Evolutionary conservation across 2,888 invertebrate species (phyloP).

Genomic region (Plutella xylostella): DNA sequence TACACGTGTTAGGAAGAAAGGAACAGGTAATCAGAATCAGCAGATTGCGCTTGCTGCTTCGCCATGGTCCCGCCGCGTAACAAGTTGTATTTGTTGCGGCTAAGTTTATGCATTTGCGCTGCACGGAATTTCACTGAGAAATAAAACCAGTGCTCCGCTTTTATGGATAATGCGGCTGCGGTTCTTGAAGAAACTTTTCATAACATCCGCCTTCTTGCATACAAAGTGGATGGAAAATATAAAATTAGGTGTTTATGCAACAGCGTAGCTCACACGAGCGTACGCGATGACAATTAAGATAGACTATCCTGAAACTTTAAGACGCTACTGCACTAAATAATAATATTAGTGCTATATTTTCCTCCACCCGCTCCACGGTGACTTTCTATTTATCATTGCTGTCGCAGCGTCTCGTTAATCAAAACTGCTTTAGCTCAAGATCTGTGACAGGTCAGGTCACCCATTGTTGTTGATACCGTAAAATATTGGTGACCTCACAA

Average conservation of each 20-base stretch:
- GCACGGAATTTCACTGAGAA: background rate
- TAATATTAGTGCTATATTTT: too few species aligned
- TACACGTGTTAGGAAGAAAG: background rate
- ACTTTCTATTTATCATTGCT: too few species aligned
- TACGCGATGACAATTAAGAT: background rate
- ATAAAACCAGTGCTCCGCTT: background rate
- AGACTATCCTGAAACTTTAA: too few species aligned
- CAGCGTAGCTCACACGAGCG: background rate
- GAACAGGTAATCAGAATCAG: background rate
- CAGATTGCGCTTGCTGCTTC: slow-evolving; percentile 1
- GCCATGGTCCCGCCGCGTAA: background rate
- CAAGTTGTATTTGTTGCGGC: slow-evolving; percentile 3
- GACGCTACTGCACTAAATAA: too few species aligned
- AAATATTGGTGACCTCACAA: too few species aligned
- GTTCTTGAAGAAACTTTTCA: background rate
- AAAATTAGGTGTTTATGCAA: background rate
- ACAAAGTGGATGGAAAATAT: background rate
- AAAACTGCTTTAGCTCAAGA: too few species aligned
- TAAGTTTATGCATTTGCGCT: slow-evolving; percentile 1
- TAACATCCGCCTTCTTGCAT: background rate
- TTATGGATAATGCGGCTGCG: background rate
- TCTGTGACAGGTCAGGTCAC: too few species aligned
- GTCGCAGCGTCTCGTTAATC: too few species aligned
- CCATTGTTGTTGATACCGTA: too few species aligned
- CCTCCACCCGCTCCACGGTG: too few species aligned